Evolutionary conservation across 2,113 vertebrate species (phyloP).

Genomic region (Chaetorhynchus papuensis): DNA sequence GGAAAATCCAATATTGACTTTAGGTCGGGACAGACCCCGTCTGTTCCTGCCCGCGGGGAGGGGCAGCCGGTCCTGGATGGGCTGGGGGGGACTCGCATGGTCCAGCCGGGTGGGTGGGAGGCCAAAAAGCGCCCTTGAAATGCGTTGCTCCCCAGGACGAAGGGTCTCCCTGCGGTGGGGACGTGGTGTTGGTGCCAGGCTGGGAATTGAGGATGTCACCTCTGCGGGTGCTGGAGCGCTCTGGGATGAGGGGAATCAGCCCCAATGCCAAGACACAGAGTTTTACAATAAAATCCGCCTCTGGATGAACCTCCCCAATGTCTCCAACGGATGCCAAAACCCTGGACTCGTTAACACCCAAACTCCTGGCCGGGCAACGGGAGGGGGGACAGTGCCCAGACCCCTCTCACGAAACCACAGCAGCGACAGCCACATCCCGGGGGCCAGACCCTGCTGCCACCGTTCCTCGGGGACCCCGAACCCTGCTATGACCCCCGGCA

Average conservation of each 20-base stretch:
- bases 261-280: neutral
- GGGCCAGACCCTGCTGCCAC: neutral
- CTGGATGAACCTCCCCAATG: fast-evolving
- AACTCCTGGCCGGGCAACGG: fast-evolving
- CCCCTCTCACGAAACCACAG: fast-evolving
- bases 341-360: neutral
- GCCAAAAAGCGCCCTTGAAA: neutral
- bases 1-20: conserved; percentile 64
- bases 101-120: fast-evolving
- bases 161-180: neutral
- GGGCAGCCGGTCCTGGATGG: neutral
- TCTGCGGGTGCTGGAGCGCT: neutral
- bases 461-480: neutral
- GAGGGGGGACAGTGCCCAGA: no score
- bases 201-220: neutral
- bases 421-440: neutral
- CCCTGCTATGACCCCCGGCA: neutral
- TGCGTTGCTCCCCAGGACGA: neutral
- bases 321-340: neutral
- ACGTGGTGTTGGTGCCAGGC: neutral
- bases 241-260: neutral
- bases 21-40: conserved; percentile 27
- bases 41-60: conserved; percentile 4
- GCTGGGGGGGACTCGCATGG: fast-evolving
- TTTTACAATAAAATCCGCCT: neutral